A percentile compares a stretch with the other conserved stretches of the same genome.
Evolutionary conservation across 2,888 invertebrate species (phyloP).

Genomic region (Limnephilus lunatus): DNA sequence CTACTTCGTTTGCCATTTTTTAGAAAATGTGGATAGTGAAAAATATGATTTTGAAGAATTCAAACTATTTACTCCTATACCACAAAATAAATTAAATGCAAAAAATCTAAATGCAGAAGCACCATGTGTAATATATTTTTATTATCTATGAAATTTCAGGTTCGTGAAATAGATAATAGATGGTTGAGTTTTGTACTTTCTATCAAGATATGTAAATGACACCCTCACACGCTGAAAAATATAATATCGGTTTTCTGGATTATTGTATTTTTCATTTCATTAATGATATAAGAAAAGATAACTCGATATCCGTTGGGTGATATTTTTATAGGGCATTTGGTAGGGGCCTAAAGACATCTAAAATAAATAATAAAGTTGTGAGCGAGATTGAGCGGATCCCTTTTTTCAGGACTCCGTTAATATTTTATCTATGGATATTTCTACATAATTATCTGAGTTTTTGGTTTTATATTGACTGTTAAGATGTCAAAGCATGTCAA

Average conservation of each 20-base stretch:
- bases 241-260: not conserved
- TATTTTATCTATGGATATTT: not conserved
- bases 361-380: not conserved
- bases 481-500: not conserved
- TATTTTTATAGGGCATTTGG: not conserved
- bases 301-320: not conserved
- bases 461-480: not conserved
- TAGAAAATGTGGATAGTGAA: not conserved
- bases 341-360: not conserved
- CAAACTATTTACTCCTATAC: not conserved
- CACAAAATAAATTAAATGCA: not conserved
- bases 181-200: not conserved
- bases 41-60: not conserved
- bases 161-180: not conserved
- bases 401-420: not conserved
- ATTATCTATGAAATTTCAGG: not conserved
- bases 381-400: not conserved
- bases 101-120: not conserved
- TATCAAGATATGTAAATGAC: not conserved
- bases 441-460: not conserved
- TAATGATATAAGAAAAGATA: not conserved
- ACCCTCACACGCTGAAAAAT: not conserved
- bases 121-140: slow-evolving; percentile 12
- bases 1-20: slow-evolving; percentile 54
- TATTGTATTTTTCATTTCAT: not conserved